Conservation (phyloP, 2,888 invertebrate genomes). For the Pristionchus fissidentatus region DNA sequence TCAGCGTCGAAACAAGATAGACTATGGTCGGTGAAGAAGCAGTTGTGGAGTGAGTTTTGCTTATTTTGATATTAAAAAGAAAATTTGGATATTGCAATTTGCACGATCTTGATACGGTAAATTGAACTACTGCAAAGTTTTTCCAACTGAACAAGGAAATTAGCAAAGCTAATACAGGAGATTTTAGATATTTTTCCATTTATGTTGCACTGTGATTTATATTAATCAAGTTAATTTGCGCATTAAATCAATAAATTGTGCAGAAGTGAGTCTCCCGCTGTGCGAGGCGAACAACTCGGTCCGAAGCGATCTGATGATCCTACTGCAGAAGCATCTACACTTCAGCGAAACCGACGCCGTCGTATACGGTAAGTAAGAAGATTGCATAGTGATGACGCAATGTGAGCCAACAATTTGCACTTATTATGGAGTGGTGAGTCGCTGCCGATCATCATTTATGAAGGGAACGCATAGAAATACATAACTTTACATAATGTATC, state of each 20-base stretch:
- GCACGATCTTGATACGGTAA: no score
- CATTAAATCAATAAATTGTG: neutral
- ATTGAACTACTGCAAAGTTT: no score
- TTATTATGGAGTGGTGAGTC: neutral
- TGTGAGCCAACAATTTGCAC: neutral
- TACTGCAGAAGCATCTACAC: slow-evolving; percentile 57
- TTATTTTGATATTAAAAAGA: neutral
- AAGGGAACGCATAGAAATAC: no score
- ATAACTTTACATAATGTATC: neutral
- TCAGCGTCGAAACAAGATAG: slow-evolving; percentile 9
- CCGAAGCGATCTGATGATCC: slow-evolving; percentile 51
- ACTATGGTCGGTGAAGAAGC: slow-evolving; percentile 29
- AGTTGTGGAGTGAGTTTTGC: slow-evolving; percentile 32
- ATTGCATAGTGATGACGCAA: no score
- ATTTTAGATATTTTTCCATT: no score
- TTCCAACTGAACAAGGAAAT: no score
- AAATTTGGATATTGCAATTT: no score
- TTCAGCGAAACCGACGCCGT: slow-evolving; percentile 57
- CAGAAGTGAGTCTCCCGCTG: slow-evolving; percentile 52
- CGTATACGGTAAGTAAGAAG: slow-evolving; percentile 57
- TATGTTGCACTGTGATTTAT: no score
- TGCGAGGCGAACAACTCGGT: slow-evolving; percentile 57
- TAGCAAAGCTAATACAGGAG: no score
- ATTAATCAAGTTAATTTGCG: neutral
- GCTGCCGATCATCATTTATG: no score